Base-by-base conservation (phyloP, 53 echinoderm and acorn worm species). In the Glandiceps talaboti region DNA sequence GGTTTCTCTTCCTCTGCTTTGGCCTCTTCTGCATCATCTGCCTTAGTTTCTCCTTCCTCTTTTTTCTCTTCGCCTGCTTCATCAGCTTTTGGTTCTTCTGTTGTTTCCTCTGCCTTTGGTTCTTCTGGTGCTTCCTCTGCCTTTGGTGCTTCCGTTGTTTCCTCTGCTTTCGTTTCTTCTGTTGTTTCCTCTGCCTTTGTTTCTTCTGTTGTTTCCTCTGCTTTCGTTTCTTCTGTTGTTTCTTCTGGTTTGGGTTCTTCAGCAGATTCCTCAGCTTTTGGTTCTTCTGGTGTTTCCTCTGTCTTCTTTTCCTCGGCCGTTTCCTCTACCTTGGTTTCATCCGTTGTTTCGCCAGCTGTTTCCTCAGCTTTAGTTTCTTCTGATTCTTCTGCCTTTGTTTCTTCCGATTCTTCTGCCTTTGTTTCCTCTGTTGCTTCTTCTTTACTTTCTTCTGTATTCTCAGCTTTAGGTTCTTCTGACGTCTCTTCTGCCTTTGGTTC, bases 401-500 rank as follows among this genome's bases (percentile, higher is more conserved):
- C n/a, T n/a, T n/a, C n/a, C n/a, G n/a, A n/a, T n/a, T n/a, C n/a
- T 75, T 27, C 14, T 27, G 10, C 26, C 29, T 75, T n/a, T 75
- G 14, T 64, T 76, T 78, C 30, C 32, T 77, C 74, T 79, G 28
- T 74, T 30, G 73, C 74, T 20, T 74, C 33, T 29, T 30, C 27
- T 79, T 27, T 73, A 0, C 14, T 31, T 26, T 28, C 74, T 6
- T 1, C 28, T 30, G 73, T 20, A 28, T 79, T 76, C 32, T 32
- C 75, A 32, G 33, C 75, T 1, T 76, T 6, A 79, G 79, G 27
- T 84, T 77, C 32, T 31, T 27, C 79, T 1, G 26, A 25, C 26
- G 1, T 10, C 30, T 82, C 82, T 45, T 85, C 73, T 79, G 82
- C 10, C 31, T 74, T 82, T 73, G 77, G 30, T 78, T 30, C 73